These are phyloP conservation scores for Campaea margaritaria DNA, from an alignment of 2,888 invertebrate species.

Conservation along the genomic window DNA sequence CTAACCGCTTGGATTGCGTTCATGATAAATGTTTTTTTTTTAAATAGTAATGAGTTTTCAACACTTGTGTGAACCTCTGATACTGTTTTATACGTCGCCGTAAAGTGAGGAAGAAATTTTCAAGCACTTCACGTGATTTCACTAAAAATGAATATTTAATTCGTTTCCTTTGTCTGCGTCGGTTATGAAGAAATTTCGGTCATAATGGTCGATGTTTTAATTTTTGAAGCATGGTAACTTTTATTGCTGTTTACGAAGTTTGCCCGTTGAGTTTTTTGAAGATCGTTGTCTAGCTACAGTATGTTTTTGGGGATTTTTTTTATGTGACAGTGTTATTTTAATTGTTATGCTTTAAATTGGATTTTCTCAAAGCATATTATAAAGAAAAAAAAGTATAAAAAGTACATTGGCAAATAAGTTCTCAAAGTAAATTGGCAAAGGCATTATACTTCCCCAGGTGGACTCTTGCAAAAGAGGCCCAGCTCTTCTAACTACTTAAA, in stretches of 20 bases:
- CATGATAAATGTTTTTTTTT: too few species aligned
- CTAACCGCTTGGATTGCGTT: too few species aligned
- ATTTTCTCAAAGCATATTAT: neutral
- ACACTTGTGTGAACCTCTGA: neutral
- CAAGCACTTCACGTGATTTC: constrained; percentile 51
- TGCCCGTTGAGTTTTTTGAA: constrained; percentile 18
- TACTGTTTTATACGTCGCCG: constrained; percentile 6
- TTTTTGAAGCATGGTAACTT: constrained; percentile 31
- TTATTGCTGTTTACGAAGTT: constrained; percentile 35
- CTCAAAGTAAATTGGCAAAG: too few species aligned
- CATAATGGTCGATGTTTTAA: constrained; percentile 29
- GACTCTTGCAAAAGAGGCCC: too few species aligned
- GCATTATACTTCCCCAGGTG: too few species aligned
- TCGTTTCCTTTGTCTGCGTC: constrained; percentile 45
- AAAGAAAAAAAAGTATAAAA: too few species aligned
- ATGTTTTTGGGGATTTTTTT: neutral
- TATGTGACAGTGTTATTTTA: neutral
- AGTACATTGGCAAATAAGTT: too few species aligned
- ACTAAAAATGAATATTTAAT: constrained; percentile 57
- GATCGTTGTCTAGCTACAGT: constrained; percentile 13
- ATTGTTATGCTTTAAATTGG: neutral
- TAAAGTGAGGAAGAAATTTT: constrained; percentile 35
- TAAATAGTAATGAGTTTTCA: too few species aligned
- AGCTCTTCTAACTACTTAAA: too few species aligned
- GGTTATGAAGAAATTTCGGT: constrained; percentile 31